A percentile compares a stretch with the other conserved stretches of the same genome.
Conservation (phyloP, 1,140 invertebrate genomes). For the Agrypnia vestita region DNA sequence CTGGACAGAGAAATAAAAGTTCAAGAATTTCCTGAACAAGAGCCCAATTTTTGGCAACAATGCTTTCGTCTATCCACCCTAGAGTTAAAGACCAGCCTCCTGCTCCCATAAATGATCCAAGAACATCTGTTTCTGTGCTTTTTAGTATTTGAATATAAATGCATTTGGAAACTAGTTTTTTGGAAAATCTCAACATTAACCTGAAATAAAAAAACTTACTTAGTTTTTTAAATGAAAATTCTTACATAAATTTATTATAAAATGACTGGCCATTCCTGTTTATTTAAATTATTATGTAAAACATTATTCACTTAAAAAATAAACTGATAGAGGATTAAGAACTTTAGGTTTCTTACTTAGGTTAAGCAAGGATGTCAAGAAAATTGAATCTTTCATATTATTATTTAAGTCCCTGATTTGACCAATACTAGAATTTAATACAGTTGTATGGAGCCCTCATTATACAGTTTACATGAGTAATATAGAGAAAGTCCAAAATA, state of each 20-base stretch:
- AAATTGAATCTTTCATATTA: too few relatives aligned
- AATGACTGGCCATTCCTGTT: too few relatives aligned
- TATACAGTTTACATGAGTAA: too few relatives aligned
- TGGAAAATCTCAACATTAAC: slow-evolving; percentile 96
- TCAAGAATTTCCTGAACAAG: slow-evolving; percentile 89
- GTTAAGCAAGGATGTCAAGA: too few relatives aligned
- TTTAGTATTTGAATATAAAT: slow-evolving; percentile 95
- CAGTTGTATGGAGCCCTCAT: too few relatives aligned
- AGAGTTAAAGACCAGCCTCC: slow-evolving; percentile 93
- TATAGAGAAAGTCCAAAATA: too few relatives aligned
- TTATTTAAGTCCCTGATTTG: too few relatives aligned
- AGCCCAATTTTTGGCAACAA: slow-evolving; percentile 87
- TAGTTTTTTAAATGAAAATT: slow-evolving; percentile 3
- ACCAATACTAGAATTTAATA: too few relatives aligned
- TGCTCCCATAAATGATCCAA: slow-evolving; percentile 90
- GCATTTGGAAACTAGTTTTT: slow-evolving; percentile 96
- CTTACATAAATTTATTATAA: slow-evolving; percentile 16
- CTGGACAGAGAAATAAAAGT: slow-evolving; percentile 87
- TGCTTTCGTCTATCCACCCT: slow-evolving; percentile 90
- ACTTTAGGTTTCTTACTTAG: too few relatives aligned
- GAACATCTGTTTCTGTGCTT: slow-evolving; percentile 87
- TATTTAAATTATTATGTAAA: too few relatives aligned
- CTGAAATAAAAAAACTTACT: slow-evolving; percentile 75
- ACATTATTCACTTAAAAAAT: too few relatives aligned
- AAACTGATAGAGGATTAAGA: too few relatives aligned